Conservation (phyloP, 2,113 vertebrate genomes). For the Gallinago paraguaiae region DNA sequence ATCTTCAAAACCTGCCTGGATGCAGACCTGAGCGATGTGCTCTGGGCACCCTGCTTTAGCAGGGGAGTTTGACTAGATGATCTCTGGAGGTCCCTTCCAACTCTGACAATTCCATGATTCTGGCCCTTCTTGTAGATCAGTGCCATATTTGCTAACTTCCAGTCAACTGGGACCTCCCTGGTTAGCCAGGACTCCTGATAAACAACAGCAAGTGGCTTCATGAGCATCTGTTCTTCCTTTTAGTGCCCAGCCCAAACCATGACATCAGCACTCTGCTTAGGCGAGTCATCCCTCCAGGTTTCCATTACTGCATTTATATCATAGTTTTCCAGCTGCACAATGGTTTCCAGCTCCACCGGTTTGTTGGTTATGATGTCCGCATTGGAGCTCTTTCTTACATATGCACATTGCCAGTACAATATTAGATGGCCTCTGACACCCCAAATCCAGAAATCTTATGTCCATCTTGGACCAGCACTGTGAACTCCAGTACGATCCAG, state of each 20-base stretch:
- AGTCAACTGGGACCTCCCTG: rapidly evolving
- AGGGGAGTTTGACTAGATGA: too few relatives aligned
- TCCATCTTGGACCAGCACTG: background rate
- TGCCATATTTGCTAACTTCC: background rate
- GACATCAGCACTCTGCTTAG: background rate
- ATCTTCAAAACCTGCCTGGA: too few relatives aligned
- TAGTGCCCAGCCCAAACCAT: background rate
- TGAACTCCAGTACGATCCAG: background rate
- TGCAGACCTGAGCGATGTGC: too few relatives aligned
- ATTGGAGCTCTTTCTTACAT: background rate
- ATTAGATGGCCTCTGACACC: background rate
- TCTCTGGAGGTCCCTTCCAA: too few relatives aligned
- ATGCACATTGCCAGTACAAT: background rate
- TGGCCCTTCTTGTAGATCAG: rapidly evolving
- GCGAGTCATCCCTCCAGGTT: background rate
- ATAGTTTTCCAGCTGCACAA: background rate
- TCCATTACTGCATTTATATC: background rate
- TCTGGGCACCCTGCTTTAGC: too few relatives aligned
- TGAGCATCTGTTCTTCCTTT: background rate
- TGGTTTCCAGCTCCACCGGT: background rate
- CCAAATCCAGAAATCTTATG: background rate
- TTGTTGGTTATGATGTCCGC: background rate
- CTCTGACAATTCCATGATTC: too few relatives aligned
- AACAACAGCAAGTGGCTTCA: background rate
- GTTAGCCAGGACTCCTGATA: background rate